These are phyloP conservation scores for Drosophila bocqueti DNA, from an alignment of 1,140 invertebrate genomes.

Conservation along the genomic window DNA sequence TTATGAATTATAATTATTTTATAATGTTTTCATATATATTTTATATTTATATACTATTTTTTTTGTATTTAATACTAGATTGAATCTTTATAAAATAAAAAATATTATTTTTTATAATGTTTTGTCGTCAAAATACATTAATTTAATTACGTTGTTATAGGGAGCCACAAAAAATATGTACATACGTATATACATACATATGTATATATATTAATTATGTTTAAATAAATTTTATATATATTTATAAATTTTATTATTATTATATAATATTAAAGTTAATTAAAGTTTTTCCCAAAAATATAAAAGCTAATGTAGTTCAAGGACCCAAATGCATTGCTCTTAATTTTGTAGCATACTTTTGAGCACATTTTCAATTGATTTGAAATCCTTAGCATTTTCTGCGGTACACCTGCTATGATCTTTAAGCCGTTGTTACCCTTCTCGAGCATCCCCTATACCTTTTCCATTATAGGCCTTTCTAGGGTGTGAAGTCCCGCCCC, in stretches of 20 bases:
- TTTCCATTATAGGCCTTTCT: not conserved
- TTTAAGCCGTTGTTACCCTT: not conserved
- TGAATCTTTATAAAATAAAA: no score
- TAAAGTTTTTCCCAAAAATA: not conserved
- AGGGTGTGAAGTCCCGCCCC: no score
- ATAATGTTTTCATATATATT: no score
- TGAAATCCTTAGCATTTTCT: not conserved
- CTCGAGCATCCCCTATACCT: not conserved
- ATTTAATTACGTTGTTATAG: not conserved
- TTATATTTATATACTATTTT: no score
- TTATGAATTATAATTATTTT: no score
- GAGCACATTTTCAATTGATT: not conserved
- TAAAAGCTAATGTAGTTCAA: not conserved
- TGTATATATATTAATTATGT: not conserved
- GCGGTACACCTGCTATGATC: not conserved
- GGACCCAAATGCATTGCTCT: not conserved
- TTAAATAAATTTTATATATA: not conserved
- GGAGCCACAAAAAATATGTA: no score
- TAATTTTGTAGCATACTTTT: not conserved
- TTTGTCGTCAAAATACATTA: not conserved
- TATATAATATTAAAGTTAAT: no score
- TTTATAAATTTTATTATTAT: no score
- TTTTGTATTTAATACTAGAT: no score
- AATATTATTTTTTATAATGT: no score
- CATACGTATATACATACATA: no score